Evolutionary conservation across 1,140 invertebrate genomes (phyloP), one percentile per base, ranked within the genome.

Genomic region (Popillia japonica): DNA sequence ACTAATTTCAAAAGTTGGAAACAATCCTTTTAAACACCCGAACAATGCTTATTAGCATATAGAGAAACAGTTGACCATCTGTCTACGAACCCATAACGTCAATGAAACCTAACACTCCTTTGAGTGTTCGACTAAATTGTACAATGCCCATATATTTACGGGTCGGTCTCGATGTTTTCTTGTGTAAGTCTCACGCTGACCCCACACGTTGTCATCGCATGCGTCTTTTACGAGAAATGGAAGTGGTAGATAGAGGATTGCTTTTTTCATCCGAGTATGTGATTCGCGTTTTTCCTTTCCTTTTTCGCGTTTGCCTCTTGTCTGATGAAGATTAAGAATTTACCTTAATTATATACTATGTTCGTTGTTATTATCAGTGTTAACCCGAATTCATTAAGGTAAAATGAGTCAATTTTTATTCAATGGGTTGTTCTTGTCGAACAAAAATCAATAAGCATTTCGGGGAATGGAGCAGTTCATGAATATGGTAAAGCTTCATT

Each of bases 161-260:
- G 27, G 61, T 27, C 61, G 61, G 22, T 68, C 61, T 34, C 61
- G 9, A 22, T 68, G 61, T 68, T 68, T 68, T 68, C 61, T 68
- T 22, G 61, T 68, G 61, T 68, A 68, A 68, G 22, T 68, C 61
- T 68, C 61, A 68, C 61, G 61, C 10, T 68, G 61, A 22, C 61
- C 61, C 61, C 61, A 68, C 61, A 68, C 61, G 61, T 68, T 68
- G 61, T 68, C 61, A 68, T 68, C 61, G 61, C 61, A 68, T 68
- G 61, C 61, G 17, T 68, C 27, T 27, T 34, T 22, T 34, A 68
- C 61, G 61, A 27, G 22, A 68, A 22, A 68, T 68, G 61, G 61
- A 27, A 68, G 61, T 27, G 61, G 61, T 68, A 20, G 61, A 68
- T 22, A 68, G 61, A 68, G 61, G 27, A 68, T 68, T 68, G 20